Percentiles rank a stretch among this genome's conserved stretches.
Conservation (phyloP, 37 sponge, comb jelly and placozoan species). For the Chondrilla cf. caribensis region DNA sequence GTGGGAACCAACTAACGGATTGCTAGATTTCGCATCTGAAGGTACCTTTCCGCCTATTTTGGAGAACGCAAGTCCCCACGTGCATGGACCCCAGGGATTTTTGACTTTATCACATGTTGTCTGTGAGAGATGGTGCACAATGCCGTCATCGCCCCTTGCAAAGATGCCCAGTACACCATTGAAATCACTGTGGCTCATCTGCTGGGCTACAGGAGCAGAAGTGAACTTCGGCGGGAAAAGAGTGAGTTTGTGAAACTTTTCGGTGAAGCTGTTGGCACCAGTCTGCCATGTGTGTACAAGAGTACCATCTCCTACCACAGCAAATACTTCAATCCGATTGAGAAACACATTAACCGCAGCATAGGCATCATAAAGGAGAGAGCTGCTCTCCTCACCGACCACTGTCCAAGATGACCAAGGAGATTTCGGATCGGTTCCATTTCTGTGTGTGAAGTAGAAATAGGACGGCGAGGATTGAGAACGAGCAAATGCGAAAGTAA, state of each 20-base stretch:
- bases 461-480: slow-evolving; percentile 39
- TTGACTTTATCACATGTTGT: slow-evolving; percentile 65
- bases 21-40: slow-evolving; percentile 2
- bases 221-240: slow-evolving; percentile 42
- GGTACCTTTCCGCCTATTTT: slow-evolving; percentile 9
- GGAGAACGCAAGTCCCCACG: slow-evolving; percentile 42
- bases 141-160: slow-evolving; percentile 48
- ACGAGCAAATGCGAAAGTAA: slow-evolving; percentile 42
- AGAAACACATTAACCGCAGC: slow-evolving; percentile 47
- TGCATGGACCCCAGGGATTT: slow-evolving; percentile 75
- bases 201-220: slow-evolving; percentile 52
- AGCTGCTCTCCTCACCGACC: slow-evolving; percentile 13
- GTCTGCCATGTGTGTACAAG: slow-evolving; percentile 71
- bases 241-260: slow-evolving; percentile 40
- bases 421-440: not conserved
- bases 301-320: slow-evolving; percentile 5
- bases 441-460: slow-evolving; percentile 1
- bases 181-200: slow-evolving; percentile 49
- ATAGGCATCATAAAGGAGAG: slow-evolving; percentile 32
- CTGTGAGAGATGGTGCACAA: slow-evolving; percentile 51
- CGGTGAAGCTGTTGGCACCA: slow-evolving; percentile 23
- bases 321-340: slow-evolving; percentile 53
- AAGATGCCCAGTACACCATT: slow-evolving; percentile 61
- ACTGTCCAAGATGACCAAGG: slow-evolving; percentile 28
- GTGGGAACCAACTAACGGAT: slow-evolving; percentile 41